These are phyloP conservation scores for Drosophila varians DNA, from an alignment of 1,140 invertebrate genomes.

Conservation along the genomic window DNA sequence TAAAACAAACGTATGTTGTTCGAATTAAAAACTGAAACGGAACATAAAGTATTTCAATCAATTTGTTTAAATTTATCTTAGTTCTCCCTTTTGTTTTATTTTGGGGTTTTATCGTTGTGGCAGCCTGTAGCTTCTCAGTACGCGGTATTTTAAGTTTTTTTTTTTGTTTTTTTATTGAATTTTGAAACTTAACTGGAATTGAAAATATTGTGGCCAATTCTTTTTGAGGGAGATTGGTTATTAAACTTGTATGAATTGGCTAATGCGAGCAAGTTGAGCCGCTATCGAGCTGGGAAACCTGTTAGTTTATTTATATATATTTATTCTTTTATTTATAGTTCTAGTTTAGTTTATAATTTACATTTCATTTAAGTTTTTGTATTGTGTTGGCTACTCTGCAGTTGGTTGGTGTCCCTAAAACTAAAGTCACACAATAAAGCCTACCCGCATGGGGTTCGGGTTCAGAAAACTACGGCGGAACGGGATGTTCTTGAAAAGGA, in stretches of 20 bases:
- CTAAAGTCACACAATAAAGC: constrained; percentile 25
- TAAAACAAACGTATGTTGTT: constrained; percentile 27
- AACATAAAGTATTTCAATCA: constrained; percentile 61
- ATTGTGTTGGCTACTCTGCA: constrained; percentile 31
- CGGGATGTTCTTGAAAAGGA: neutral
- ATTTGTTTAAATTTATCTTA: constrained; percentile 22
- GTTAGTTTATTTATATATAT: constrained; percentile 28
- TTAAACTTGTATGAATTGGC: constrained; percentile 19
- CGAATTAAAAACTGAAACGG: constrained; percentile 45
- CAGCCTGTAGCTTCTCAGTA: constrained; percentile 78
- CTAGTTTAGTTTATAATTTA: constrained; percentile 50
- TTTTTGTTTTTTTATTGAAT: neutral
- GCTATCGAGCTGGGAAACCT: constrained; percentile 58
- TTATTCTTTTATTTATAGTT: constrained; percentile 29
- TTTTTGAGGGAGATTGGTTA: neutral
- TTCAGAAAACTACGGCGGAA: constrained; percentile 19
- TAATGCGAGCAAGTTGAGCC: constrained; percentile 19
- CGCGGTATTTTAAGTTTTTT: constrained; percentile 37
- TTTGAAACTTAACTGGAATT: constrained; percentile 22
- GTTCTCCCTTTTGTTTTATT: constrained; percentile 16
- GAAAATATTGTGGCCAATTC: constrained; percentile 13
- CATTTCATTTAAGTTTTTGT: constrained; percentile 51
- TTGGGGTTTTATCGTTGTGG: constrained; percentile 44
- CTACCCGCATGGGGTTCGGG: constrained; percentile 11
- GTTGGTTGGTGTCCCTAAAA: constrained; percentile 37